A percentile compares a stretch with the other conserved stretches of the same genome.
These are phyloP conservation scores for Agrochola lychnidis DNA, from an alignment of 2,888 invertebrate genomes.

Conservation along the genomic window DNA sequence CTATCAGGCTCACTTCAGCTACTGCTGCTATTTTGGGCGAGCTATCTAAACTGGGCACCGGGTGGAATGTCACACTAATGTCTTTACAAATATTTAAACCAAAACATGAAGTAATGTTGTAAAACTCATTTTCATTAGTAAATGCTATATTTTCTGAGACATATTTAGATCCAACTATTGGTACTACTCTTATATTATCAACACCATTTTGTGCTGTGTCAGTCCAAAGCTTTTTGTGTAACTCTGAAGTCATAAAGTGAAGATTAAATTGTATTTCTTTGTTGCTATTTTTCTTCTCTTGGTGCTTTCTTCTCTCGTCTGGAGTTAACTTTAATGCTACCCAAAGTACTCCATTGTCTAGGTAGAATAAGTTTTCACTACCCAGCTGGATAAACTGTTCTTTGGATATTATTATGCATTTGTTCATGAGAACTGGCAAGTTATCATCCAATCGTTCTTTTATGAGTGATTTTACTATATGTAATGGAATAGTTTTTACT, in stretches of 20 bases:
- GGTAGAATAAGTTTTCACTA: constrained; percentile 86
- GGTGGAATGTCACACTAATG: constrained; percentile 81
- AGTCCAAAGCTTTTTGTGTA: constrained; percentile 83
- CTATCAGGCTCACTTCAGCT: constrained; percentile 83
- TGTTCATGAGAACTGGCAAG: constrained; percentile 77
- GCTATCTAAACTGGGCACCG: constrained; percentile 80
- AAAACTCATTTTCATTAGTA: constrained; percentile 81
- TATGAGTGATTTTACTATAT: constrained; percentile 73
- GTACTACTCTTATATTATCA: constrained; percentile 81
- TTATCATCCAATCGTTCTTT: constrained; percentile 77
- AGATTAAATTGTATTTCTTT: constrained; percentile 77
- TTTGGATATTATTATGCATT: constrained; percentile 84
- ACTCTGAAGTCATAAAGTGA: constrained; percentile 80
- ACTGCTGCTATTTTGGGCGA: constrained; percentile 84
- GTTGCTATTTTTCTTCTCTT: constrained; percentile 67
- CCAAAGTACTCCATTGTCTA: constrained; percentile 87
- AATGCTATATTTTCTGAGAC: constrained; percentile 76
- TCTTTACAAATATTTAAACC: constrained; percentile 72
- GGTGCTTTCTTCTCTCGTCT: constrained; percentile 75
- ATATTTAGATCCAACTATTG: constrained; percentile 80
- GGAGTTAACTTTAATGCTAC: constrained; percentile 80
- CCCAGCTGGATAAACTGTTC: constrained; percentile 83
- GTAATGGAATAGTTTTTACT: constrained; percentile 77
- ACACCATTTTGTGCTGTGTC: constrained; percentile 68
- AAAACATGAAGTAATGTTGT: constrained; percentile 79